phyloP scores from a whole-genome alignment of 2,113 vertebrate species.

The Chaetodon auriga region DNA sequence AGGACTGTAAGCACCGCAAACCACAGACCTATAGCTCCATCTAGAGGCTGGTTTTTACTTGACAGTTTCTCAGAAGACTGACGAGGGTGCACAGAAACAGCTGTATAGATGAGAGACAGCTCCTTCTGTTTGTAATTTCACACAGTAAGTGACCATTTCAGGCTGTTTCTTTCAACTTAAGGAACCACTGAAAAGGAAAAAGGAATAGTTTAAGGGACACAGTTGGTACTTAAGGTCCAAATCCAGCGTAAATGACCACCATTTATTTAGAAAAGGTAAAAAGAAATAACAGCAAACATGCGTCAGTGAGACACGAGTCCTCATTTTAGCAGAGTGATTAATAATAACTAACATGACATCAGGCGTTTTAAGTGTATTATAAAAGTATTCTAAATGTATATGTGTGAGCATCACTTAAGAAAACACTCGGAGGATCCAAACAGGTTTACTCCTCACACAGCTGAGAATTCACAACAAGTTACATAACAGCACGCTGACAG shows the following conservation, averaged over 20 bases:
- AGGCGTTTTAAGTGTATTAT: background rate
- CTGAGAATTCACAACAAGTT: background rate
- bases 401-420: background rate
- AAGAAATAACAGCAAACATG: too few relatives aligned
- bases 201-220: background rate
- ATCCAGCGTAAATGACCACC: background rate
- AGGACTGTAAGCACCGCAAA: background rate
- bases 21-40: slow-evolving; percentile 27
- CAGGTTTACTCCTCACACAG: background rate
- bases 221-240: too few relatives aligned
- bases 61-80: background rate
- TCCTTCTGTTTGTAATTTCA: background rate
- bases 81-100: background rate
- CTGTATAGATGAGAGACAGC: background rate
- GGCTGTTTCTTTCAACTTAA: background rate
- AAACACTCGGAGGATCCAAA: background rate
- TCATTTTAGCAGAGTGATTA: background rate
- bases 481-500: background rate
- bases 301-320: background rate
- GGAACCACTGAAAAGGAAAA: background rate
- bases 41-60: slow-evolving; percentile 24
- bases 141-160: background rate
- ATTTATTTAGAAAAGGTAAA: background rate
- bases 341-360: background rate
- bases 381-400: background rate